These are phyloP conservation scores for Eubucco bourcierii DNA, from an alignment of 2,113 vertebrate genomes.

Conservation along the genomic window DNA sequence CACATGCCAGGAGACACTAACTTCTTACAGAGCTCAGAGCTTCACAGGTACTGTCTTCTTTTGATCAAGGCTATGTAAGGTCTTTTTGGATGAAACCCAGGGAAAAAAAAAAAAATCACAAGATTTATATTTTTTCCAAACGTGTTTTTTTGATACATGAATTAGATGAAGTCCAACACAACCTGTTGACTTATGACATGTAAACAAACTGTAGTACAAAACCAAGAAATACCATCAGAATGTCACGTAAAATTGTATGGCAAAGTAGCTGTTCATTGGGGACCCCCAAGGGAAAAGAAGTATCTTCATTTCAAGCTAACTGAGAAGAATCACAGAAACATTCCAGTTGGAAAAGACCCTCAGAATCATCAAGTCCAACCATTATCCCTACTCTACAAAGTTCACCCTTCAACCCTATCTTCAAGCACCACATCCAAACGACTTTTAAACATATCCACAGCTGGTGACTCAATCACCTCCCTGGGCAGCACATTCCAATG, in stretches of 20 bases:
- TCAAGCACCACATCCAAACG: too few relatives aligned
- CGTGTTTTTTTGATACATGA: background rate
- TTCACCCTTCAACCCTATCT: too few relatives aligned
- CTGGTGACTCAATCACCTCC: too few relatives aligned
- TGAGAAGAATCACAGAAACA: background rate
- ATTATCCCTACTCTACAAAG: too few relatives aligned
- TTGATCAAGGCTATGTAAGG: background rate
- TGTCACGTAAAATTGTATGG: background rate
- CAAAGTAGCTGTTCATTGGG: background rate
- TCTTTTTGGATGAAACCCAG: background rate
- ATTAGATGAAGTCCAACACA: background rate
- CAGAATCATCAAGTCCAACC: too few relatives aligned
- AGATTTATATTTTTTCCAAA: background rate
- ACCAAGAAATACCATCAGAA: background rate
- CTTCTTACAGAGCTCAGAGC: background rate
- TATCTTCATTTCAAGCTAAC: background rate
- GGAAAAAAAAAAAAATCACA: too few relatives aligned
- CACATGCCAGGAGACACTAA: background rate
- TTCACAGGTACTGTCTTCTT: background rate
- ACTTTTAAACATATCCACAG: too few relatives aligned
- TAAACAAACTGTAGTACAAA: background rate
- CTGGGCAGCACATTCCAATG: too few relatives aligned
- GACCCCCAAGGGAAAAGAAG: background rate
- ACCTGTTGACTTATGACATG: background rate
- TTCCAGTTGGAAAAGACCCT: too few relatives aligned